A percentile compares a stretch with the other conserved stretches of the same genome.
phyloP scores from a whole-genome alignment of 2,797 vertebrate species.

The Rhinatrema bivittatum region DNA sequence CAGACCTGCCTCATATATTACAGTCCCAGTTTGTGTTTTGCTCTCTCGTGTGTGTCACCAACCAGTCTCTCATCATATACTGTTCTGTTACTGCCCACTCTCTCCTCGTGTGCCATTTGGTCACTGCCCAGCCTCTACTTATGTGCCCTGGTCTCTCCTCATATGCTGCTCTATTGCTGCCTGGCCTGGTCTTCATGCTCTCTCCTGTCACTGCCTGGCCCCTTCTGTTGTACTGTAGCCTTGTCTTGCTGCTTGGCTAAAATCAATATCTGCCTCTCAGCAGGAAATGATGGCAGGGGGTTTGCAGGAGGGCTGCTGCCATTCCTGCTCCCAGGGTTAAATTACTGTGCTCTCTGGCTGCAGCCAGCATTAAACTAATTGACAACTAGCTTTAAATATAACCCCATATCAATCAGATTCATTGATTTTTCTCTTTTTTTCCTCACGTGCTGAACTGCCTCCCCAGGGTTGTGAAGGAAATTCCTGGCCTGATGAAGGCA shows the following conservation, averaged over 20 bases:
- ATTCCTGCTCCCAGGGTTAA: constrained; percentile 35
- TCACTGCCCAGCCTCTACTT: too few relatives aligned
- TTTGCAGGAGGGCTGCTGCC: too few relatives aligned
- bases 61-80: too few relatives aligned
- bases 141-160: too few relatives aligned
- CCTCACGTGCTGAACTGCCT: constrained; percentile 7
- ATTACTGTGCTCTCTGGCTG: constrained; percentile 26
- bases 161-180: too few relatives aligned
- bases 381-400: constrained; percentile 32
- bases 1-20: too few relatives aligned
- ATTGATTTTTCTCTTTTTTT: constrained; percentile 45
- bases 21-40: too few relatives aligned
- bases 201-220: too few relatives aligned
- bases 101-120: too few relatives aligned
- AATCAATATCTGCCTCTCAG: constrained; percentile 27
- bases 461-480: constrained; percentile 23
- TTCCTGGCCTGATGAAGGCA: constrained; percentile 29
- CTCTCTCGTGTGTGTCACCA: too few relatives aligned
- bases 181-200: too few relatives aligned
- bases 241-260: constrained; percentile 8
- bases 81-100: too few relatives aligned
- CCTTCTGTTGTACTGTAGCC: fast-evolving
- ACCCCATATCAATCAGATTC: constrained; percentile 15
- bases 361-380: constrained; percentile 38
- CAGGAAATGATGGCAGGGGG: constrained; percentile 27